Percentiles rank a stretch among this genome's conserved stretches.
Evolutionary conservation across 2,113 vertebrate species (phyloP).

Genomic region (Microcebus tavaratra): DNA sequence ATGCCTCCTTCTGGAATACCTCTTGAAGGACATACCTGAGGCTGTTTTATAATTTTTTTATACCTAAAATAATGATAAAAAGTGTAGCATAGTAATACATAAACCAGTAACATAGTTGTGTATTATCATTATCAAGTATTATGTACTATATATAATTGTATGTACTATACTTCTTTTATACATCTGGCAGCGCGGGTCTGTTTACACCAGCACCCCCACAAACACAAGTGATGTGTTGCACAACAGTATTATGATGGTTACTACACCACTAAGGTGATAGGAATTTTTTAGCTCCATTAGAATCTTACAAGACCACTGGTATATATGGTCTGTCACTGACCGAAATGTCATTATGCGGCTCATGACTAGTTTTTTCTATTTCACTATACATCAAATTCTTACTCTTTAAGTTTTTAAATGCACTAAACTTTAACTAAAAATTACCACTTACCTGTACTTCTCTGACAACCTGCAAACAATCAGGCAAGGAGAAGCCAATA

Average conservation of each 20-base stretch:
- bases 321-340: neutral
- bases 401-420: slow-evolving; percentile 58
- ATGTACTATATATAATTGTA: neutral
- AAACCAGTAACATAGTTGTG: neutral
- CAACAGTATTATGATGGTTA: neutral
- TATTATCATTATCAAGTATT: neutral
- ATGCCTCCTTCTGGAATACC: neutral
- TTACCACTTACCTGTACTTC: slow-evolving; percentile 89
- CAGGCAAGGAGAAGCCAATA: slow-evolving; percentile 92
- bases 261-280: neutral
- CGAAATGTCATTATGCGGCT: neutral
- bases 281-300: neutral
- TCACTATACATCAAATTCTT: slow-evolving; percentile 60
- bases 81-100: neutral
- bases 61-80: neutral
- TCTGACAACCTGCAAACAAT: slow-evolving; percentile 87
- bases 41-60: neutral
- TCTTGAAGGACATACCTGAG: neutral
- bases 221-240: neutral
- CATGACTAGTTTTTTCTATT: neutral
- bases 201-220: neutral
- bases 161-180: neutral
- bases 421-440: slow-evolving; percentile 71
- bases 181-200: neutral
- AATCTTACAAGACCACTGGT: neutral